These are phyloP conservation scores for Corvus hawaiiensis DNA, from an alignment of 2,113 vertebrate species.

Conservation along the genomic window DNA sequence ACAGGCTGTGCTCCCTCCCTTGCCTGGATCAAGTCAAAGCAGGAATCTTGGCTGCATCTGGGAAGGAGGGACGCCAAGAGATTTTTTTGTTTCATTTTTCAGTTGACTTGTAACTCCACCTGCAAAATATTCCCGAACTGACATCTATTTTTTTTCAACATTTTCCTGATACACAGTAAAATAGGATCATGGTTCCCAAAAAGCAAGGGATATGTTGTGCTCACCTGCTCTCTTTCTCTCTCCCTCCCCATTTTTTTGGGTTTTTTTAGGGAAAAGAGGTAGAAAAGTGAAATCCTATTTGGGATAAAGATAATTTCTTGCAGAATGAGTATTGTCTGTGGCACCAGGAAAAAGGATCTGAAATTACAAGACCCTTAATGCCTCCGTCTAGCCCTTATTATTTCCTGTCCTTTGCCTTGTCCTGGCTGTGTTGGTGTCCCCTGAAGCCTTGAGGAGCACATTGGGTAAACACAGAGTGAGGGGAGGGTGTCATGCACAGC, in stretches of 20 bases:
- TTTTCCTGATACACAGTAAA: background rate
- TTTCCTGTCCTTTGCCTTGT: background rate
- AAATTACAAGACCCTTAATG: background rate
- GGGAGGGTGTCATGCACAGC: background rate
- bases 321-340: fast-evolving
- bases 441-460: background rate
- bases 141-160: fast-evolving
- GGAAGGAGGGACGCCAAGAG: background rate
- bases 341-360: background rate
- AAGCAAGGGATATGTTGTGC: fast-evolving
- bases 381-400: background rate
- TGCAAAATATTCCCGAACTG: background rate
- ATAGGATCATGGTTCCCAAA: background rate
- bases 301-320: background rate
- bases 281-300: background rate
- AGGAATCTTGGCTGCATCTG: background rate
- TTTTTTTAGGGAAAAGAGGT: background rate
- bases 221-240: background rate
- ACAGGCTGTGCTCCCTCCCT: background rate
- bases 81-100: background rate
- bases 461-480: background rate
- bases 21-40: background rate
- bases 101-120: background rate
- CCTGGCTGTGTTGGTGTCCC: fast-evolving
- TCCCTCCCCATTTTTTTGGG: background rate